Evolutionary conservation across 2,113 vertebrate genomes (phyloP).

Genomic region (Pseudorectes ferrugineus): DNA sequence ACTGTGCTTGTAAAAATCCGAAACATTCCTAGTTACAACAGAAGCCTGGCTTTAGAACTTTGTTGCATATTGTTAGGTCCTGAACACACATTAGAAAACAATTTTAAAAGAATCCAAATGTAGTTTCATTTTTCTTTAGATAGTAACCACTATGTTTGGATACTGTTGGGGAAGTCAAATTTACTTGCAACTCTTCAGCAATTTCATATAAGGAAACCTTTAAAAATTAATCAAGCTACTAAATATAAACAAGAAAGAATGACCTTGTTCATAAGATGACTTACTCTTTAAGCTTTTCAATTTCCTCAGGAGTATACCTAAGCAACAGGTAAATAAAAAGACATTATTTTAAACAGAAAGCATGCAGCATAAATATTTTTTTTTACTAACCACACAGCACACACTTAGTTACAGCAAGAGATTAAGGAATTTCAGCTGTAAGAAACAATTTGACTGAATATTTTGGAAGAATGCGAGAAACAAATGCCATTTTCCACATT

Average conservation of each 20-base stretch:
- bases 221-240: not conserved
- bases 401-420: not conserved
- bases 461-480: not conserved
- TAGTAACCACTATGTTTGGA: not conserved
- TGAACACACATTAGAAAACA: not conserved
- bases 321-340: constrained; percentile 28
- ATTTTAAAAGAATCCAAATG: not conserved
- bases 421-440: not conserved
- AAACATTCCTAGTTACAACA: not conserved
- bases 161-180: not conserved
- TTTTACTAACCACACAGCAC: not conserved
- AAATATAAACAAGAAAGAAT: not conserved
- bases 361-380: not conserved
- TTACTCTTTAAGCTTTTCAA: constrained; percentile 96
- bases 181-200: not conserved
- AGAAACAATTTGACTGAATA: not conserved
- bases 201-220: not conserved
- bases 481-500: not conserved
- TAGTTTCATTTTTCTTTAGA: not conserved
- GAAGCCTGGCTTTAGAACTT: not conserved
- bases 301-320: constrained; percentile 94
- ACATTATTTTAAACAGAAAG: constrained; percentile 23
- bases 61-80: not conserved
- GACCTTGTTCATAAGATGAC: constrained; percentile 48
- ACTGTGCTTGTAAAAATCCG: not conserved